Evolutionary conservation across 1,140 invertebrate species (phyloP), one percentile per base, ranked within the genome.

Genomic region (Cotesia vestalis): DNA sequence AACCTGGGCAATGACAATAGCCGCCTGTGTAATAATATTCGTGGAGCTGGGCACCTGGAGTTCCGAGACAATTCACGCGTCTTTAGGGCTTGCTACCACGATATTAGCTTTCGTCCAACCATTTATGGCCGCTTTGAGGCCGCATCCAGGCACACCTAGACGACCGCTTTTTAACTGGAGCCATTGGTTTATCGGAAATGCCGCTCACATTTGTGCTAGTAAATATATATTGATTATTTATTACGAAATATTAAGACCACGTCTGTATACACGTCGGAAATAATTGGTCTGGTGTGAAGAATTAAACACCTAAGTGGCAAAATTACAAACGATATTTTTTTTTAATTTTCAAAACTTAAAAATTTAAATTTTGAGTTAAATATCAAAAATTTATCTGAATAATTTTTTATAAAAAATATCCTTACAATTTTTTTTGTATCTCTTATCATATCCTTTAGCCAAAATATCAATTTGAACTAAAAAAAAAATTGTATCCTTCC

Each of bases 111-210:
- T 96, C 78, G 88, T 96, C 74, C 94, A 99, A 86, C 96, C 96
- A 0, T 88, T 85, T 78, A 92, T 94, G 89, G 95, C 95, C 4
- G 90, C 92, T 40, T 93, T 97, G 82, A 90, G 97, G 69, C 96
- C 95, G 3, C 91, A 93, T 82, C 95, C 96, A 0, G 93, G 92
- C 62, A 92, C 93, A 59, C 89, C 91, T 1, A 92, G 91, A 77
- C 88, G 96, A 68, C 90, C 93, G 0, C 87, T 97, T 67, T 98
- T 98, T 88, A 99, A 99, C 85, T 98, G 96, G 96, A 80, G 91
- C 12, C 96, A 98, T 86, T 98, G 96, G 95, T 87, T 95, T 55
- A 90, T 95, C 75, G 97, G 97, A 61, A 98, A 97, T 84, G 86
- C 91, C n/a, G 96, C 96, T 2, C 95, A 97, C 82, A 95, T 97